Evolutionary conservation across 2,888 invertebrate genomes (phyloP).

Genomic region (Tryphoninae sp.): DNA sequence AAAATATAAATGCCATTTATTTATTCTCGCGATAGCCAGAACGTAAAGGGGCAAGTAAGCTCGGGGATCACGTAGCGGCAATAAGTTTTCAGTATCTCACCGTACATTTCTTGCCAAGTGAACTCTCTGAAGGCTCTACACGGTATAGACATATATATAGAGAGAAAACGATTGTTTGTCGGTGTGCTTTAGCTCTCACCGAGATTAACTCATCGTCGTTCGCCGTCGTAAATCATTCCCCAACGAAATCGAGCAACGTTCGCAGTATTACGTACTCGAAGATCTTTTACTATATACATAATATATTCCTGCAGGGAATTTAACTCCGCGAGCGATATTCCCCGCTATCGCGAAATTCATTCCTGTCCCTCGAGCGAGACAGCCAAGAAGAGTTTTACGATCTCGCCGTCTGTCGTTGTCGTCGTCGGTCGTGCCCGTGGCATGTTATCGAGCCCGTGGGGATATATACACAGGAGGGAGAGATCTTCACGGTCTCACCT

Average conservation of each 20-base stretch:
- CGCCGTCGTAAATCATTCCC: constrained; percentile 49
- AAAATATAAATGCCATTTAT: neutral
- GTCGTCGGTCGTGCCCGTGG: neutral
- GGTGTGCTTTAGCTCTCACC: constrained; percentile 31
- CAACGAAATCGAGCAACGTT: constrained; percentile 19
- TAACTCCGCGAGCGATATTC: constrained; percentile 28
- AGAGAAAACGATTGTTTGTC: constrained; percentile 31
- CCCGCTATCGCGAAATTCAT: constrained; percentile 49
- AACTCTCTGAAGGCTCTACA: neutral
- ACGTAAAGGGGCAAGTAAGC: constrained; percentile 12
- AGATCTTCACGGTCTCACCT: neutral
- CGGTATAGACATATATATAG: constrained; percentile 1
- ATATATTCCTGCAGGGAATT: neutral
- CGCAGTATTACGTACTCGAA: neutral
- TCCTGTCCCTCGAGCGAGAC: constrained; percentile 40
- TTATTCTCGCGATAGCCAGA: constrained; percentile 2
- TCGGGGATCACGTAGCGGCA: constrained; percentile 32
- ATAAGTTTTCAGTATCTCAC: constrained; percentile 38
- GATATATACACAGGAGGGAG: neutral
- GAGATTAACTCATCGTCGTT: constrained; percentile 52
- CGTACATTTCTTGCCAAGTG: constrained; percentile 1
- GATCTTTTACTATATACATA: neutral
- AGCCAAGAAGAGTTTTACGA: constrained; percentile 54
- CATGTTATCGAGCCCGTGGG: constrained; percentile 27
- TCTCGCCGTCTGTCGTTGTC: constrained; percentile 24